Evolutionary conservation across 2,888 invertebrate genomes (phyloP).

Genomic region (Cryptops parisi): DNA sequence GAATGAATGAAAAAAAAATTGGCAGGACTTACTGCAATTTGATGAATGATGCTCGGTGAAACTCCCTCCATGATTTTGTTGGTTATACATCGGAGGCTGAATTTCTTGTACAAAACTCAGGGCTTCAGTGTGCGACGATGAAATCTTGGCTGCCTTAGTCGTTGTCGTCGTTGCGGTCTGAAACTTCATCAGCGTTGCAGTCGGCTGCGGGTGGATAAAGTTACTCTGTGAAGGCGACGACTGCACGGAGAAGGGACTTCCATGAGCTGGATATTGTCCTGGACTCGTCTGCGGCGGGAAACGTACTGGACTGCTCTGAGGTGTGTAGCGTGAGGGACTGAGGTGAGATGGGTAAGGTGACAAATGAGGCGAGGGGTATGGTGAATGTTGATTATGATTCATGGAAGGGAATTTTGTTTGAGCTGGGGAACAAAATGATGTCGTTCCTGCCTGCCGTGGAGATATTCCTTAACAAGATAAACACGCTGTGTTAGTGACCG

Average conservation of each 20-base stretch:
- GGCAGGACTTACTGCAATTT: background rate
- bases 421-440: slow-evolving; percentile 4
- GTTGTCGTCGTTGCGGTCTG: background rate
- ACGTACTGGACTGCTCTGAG: slow-evolving; percentile 38
- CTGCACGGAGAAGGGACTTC: background rate
- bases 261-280: slow-evolving; percentile 3
- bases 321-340: slow-evolving; percentile 31
- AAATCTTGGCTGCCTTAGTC: background rate
- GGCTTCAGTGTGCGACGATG: background rate
- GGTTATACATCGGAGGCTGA: background rate
- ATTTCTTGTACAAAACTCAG: background rate
- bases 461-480: background rate
- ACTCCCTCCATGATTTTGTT: background rate
- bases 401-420: slow-evolving; percentile 7
- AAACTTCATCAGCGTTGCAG: background rate
- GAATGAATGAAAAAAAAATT: background rate
- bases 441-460: background rate
- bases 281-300: slow-evolving; percentile 15
- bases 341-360: slow-evolving; percentile 17
- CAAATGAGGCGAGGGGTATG: slow-evolving; percentile 18
- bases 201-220: background rate
- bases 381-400: slow-evolving; percentile 17
- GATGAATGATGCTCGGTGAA: background rate
- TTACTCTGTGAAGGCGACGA: background rate
- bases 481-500: too few relatives aligned